Conservation (phyloP, 2,113 vertebrate genomes). For the Hippocampus mohnikei region DNA sequence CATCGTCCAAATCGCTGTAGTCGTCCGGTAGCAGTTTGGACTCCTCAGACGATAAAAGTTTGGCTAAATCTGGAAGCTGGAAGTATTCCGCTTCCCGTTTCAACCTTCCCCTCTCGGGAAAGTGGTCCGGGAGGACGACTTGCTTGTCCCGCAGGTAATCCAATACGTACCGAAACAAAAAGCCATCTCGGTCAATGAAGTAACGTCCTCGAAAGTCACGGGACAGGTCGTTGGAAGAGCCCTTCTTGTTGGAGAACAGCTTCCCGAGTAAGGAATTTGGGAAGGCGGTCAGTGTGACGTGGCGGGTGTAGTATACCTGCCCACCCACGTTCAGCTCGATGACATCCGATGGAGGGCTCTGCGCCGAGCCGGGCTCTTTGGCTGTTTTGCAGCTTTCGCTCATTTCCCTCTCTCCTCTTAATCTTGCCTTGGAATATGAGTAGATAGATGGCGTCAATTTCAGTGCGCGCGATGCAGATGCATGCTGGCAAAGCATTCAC, state of each 20-base stretch:
- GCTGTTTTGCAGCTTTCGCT: conserved; percentile 90
- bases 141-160: conserved; percentile 98
- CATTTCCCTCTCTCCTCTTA: conserved; percentile 36
- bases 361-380: conserved; percentile 80
- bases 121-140: conserved; percentile 96
- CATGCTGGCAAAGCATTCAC: conserved; percentile 42
- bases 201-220: conserved; percentile 93
- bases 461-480: conserved; percentile 38
- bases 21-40: conserved; percentile 83
- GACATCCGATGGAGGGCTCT: conserved; percentile 86
- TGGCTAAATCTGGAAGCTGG: conserved; percentile 89
- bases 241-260: conserved; percentile 91
- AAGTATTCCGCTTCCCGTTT: conserved; percentile 96
- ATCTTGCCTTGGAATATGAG: not conserved
- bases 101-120: conserved; percentile 91
- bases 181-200: conserved; percentile 97
- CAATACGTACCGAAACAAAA: conserved; percentile 94
- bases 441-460: conserved; percentile 41
- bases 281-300: conserved; percentile 85
- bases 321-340: conserved; percentile 96
- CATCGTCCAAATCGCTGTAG: conserved; percentile 88
- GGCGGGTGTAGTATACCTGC: conserved; percentile 96
- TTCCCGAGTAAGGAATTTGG: conserved; percentile 92
- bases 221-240: conserved; percentile 82
- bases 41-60: conserved; percentile 84